These are phyloP conservation scores for Rhabdornis inornatus DNA, from an alignment of 2,113 vertebrate genomes.

Conservation along the genomic window DNA sequence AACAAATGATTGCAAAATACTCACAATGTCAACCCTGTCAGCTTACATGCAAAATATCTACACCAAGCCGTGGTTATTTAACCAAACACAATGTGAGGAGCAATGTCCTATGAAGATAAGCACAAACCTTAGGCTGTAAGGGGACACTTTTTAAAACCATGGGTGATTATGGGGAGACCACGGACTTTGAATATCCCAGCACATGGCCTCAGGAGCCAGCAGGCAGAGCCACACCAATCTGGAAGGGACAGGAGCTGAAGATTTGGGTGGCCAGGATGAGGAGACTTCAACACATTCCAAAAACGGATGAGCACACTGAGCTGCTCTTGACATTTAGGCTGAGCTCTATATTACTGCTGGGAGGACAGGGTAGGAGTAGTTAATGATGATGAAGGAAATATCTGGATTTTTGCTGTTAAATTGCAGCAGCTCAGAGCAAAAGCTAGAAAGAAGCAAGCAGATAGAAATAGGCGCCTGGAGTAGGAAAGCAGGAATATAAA, in stretches of 20 bases:
- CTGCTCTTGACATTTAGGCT: neutral
- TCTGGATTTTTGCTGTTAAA: neutral
- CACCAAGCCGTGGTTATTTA: neutral
- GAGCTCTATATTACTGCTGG: neutral
- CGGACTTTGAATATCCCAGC: neutral
- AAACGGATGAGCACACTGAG: neutral
- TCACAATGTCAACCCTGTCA: conserved; percentile 41
- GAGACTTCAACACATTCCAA: neutral
- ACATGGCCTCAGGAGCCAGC: neutral
- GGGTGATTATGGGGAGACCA: neutral
- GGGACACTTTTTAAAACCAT: neutral
- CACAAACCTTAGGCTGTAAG: neutral
- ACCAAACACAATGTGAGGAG: neutral
- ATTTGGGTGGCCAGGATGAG: neutral
- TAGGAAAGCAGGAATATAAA: neutral
- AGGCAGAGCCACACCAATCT: neutral
- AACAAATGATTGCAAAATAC: conserved; percentile 74
- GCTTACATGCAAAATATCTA: neutral
- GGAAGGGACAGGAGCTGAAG: neutral
- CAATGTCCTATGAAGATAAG: neutral
- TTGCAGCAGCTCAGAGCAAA: neutral
- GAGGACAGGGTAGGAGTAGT: neutral
- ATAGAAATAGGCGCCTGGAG: neutral
- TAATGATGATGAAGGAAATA: neutral
- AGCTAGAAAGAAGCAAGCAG: neutral